A percentile compares a stretch with the other conserved stretches of the same genome.
Conservation (phyloP, 2,113 vertebrate genomes). For the Oreocharis arfaki region DNA sequence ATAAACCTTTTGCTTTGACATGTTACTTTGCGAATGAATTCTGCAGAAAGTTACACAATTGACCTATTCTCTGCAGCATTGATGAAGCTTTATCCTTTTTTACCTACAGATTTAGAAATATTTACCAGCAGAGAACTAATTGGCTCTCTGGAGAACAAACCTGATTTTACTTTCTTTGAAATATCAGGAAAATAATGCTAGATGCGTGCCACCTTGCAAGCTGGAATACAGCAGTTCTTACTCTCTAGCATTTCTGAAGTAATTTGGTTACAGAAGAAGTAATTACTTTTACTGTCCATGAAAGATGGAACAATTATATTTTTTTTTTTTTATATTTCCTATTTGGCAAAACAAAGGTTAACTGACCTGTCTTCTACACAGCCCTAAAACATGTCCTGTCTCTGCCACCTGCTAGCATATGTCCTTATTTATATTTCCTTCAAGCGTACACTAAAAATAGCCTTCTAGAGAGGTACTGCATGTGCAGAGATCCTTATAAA, state of each 20-base stretch:
- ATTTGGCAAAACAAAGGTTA: neutral
- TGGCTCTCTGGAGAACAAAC: conserved; percentile 16
- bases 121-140: conserved; percentile 15
- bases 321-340: neutral
- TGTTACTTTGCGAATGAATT: neutral
- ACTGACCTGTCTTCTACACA: neutral
- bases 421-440: neutral
- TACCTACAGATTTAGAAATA: conserved; percentile 13
- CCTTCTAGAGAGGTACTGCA: neutral
- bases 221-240: neutral
- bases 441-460: neutral
- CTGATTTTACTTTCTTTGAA: neutral
- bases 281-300: neutral
- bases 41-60: neutral
- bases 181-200: neutral
- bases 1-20: neutral
- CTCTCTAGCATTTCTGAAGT: neutral
- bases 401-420: neutral
- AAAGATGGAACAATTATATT: neutral
- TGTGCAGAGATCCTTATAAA: neutral
- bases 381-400: neutral
- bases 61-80: neutral
- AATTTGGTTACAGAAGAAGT: neutral
- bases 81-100: neutral
- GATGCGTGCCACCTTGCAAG: neutral